Conservation (phyloP, 2,113 vertebrate genomes). For the Archocentrus centrarchus region DNA sequence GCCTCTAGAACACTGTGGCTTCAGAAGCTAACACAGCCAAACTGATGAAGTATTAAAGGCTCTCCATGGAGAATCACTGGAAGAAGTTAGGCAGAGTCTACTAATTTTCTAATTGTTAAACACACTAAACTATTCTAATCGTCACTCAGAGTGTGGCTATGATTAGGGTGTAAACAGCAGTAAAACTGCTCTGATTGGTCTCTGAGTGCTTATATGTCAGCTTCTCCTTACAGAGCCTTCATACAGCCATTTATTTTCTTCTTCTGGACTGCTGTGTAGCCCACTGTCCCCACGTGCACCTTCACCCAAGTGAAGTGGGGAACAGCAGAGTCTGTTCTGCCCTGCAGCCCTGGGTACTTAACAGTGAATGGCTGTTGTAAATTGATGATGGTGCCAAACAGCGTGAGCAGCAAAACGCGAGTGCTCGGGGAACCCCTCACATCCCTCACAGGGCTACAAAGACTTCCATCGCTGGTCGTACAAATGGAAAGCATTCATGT, state of each 20-base stretch:
- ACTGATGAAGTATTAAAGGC: background rate
- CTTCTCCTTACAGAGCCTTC: background rate
- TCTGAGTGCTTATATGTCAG: background rate
- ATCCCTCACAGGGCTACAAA: background rate
- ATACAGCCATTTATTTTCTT: background rate
- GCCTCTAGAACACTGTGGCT: too few relatives aligned
- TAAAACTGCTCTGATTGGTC: background rate
- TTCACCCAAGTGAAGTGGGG: too few relatives aligned
- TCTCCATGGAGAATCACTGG: background rate
- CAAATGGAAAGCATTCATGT: background rate
- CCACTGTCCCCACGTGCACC: background rate
- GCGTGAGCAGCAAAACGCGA: background rate
- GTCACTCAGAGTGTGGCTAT: background rate
- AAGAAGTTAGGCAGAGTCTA: background rate
- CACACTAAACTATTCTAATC: too few relatives aligned
- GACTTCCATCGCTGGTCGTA: background rate
- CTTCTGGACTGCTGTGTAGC: background rate
- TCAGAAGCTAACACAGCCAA: accelerated
- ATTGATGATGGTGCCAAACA: background rate
- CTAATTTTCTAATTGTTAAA: background rate
- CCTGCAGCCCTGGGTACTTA: background rate
- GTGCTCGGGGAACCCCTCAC: background rate
- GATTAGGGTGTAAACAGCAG: background rate
- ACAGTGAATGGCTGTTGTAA: background rate
- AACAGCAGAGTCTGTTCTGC: accelerated